Evolutionary conservation across 2,797 vertebrate species (phyloP).

Genomic region (Ambastaia sidthimunki): DNA sequence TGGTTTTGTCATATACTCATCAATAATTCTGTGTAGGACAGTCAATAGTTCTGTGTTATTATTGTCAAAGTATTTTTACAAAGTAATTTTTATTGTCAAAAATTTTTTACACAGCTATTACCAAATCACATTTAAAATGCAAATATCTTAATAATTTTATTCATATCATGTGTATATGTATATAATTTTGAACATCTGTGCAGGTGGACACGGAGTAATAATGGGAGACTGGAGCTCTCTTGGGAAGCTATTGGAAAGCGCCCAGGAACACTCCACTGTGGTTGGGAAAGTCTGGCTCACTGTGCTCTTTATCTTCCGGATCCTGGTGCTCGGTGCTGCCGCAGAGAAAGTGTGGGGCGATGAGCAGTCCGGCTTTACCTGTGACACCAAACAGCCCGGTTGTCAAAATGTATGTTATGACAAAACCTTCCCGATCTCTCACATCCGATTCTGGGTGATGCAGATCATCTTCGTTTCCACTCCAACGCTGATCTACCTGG

Average conservation of each 20-base stretch:
- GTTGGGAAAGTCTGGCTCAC: constrained; percentile 91
- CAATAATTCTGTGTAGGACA: not conserved
- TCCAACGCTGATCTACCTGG: constrained; percentile 88
- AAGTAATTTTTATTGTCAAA: too few relatives aligned
- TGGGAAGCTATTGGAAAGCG: constrained; percentile 86
- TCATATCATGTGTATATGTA: not conserved
- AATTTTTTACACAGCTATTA: too few relatives aligned
- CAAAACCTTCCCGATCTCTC: constrained; percentile 90
- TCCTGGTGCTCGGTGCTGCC: constrained; percentile 83
- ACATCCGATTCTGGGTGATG: constrained; percentile 92
- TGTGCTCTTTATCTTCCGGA: constrained; percentile 87
- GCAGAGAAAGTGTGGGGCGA: constrained; percentile 90
- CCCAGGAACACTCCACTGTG: constrained; percentile 89
- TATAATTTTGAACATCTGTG: not conserved
- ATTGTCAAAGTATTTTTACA: too few relatives aligned
- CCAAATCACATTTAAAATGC: not conserved
- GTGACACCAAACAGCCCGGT: constrained; percentile 89
- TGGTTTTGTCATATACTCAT: not conserved
- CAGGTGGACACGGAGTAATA: constrained; percentile 44
- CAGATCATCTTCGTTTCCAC: constrained; percentile 92
- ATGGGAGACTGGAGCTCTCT: constrained; percentile 90
- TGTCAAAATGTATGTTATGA: constrained; percentile 91
- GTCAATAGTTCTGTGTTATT: too few relatives aligned
- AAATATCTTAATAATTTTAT: not conserved
- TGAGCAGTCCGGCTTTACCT: constrained; percentile 86